A percentile compares a stretch with the other conserved stretches of the same genome.
phyloP scores from a whole-genome alignment of 1,140 invertebrate genomes.

The Heliconius eleuchia region DNA sequence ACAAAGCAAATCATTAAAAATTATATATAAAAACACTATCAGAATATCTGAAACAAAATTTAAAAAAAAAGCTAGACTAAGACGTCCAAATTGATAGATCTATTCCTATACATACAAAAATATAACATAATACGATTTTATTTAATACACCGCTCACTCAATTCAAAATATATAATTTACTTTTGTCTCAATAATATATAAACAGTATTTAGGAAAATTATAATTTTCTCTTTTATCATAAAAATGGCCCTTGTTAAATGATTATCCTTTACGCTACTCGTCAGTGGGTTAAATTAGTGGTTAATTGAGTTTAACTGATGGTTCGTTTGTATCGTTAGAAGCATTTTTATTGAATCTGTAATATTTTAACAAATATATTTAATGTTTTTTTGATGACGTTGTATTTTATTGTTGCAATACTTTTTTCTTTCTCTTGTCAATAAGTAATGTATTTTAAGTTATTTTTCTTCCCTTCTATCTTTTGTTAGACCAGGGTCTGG shows the following conservation, averaged over 20 bases:
- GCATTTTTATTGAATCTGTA: conserved; percentile 78
- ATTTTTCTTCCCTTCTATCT: not conserved
- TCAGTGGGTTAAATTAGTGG: conserved; percentile 31
- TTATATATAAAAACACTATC: not conserved
- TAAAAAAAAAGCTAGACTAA: not conserved
- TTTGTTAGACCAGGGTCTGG: not conserved
- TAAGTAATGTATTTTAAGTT: not conserved
- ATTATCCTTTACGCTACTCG: not conserved
- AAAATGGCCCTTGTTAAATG: not conserved
- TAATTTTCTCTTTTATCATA: not conserved
- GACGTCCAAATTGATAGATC: conserved; percentile 1
- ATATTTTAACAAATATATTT: conserved; percentile 81
- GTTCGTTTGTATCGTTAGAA: conserved; percentile 50
- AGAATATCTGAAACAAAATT: not conserved
- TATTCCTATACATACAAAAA: conserved; percentile 13
- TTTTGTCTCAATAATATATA: not conserved
- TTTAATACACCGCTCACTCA: not conserved
- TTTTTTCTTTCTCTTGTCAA: not conserved
- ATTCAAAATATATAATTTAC: not conserved
- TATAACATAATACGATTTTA: not conserved
- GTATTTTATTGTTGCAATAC: conserved; percentile 38
- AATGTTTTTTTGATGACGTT: conserved; percentile 66
- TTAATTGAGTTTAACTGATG: conserved; percentile 31
- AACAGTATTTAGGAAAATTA: not conserved
- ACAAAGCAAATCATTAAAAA: not conserved